Evolutionary conservation across 2,113 vertebrate species (phyloP).

Genomic region (Lucifuga dentata): DNA sequence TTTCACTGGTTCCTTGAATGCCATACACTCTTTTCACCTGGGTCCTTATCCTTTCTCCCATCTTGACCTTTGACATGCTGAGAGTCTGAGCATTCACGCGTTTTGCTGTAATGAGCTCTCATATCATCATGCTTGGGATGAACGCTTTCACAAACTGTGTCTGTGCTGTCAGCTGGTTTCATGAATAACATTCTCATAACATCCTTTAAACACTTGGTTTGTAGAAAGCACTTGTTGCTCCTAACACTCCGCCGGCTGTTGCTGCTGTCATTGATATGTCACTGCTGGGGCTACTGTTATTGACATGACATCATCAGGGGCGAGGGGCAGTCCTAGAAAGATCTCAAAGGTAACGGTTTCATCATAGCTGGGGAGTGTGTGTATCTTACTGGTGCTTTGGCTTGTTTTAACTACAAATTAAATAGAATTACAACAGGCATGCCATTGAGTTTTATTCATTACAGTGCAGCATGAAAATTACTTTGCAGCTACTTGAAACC

Average conservation of each 20-base stretch:
- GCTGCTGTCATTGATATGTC: slow-evolving; percentile 68
- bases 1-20: slow-evolving; percentile 26
- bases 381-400: slow-evolving; percentile 4
- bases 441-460: too few relatives aligned
- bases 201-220: slow-evolving; percentile 56
- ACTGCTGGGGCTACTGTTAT: slow-evolving; percentile 51
- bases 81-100: slow-evolving; percentile 2
- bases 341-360: slow-evolving; percentile 48
- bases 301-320: slow-evolving; percentile 47
- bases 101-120: slow-evolving; percentile 1
- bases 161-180: slow-evolving; percentile 2
- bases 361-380: too few relatives aligned
- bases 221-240: too few relatives aligned
- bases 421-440: too few relatives aligned
- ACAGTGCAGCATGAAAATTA: too few relatives aligned
- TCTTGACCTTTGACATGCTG: slow-evolving; percentile 10
- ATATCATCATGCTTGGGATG: slow-evolving; percentile 9
- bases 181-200: slow-evolving; percentile 35
- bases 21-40: slow-evolving; percentile 15
- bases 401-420: slow-evolving; percentile 6
- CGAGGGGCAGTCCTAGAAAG: slow-evolving; percentile 15
- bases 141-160: slow-evolving; percentile 4
- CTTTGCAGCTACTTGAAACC: too few relatives aligned
- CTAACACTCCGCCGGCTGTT: slow-evolving; percentile 48
- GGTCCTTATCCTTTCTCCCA: not conserved